Base-by-base conservation (phyloP, 2,888 invertebrate genomes). In the Archips crataeganus region DNA sequence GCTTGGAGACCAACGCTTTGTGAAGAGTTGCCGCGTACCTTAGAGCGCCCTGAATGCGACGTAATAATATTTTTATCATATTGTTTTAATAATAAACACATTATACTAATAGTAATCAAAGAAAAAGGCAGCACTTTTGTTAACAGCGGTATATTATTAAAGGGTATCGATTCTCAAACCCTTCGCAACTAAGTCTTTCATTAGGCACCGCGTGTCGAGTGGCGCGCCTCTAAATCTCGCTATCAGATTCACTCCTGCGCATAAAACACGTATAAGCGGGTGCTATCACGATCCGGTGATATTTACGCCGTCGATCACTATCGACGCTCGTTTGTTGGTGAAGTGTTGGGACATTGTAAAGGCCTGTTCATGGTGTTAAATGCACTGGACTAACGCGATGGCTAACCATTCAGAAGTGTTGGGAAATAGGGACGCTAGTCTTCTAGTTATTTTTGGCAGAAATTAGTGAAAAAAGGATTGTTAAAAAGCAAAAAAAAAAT, bases 291-390 rank as follows among this genome's bases (percentile, higher is more conserved):
- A 84, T 84, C 83, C 80, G 77, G 79, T 81, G 85, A 86, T 86
- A 85, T 87, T 87, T 87, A 88, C 86, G 84, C 83, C 77, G 83
- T 81, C 87, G 93, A 93, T 93, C 87, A 88, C 86, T 90, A 93
- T 93, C 92, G 84, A 82, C 81, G 54, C 13, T 88, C 87, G 86
- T 90, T 91, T 90, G 90, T 90, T 89, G 81, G 68, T 83, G 85
- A 87, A 85, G 81, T 84, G 80, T 72, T 69, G 76, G 64, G 65
- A 57, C 39, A 59, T 79, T 73, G 72, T 66, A 81, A 39, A 23
- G 9, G 82, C 51, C 84, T 76, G 78, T 9, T 42, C 6, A 67
- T 13, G 39, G 9, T 15, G 23, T 5, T 36, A 10, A 36, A 4
- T 5, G 0, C 10, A n/a, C 39, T 4, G 39, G n/a, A 39, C 61